Conservation (phyloP, 64 coral and sea anemone genomes). For the Montipora capricornis region DNA sequence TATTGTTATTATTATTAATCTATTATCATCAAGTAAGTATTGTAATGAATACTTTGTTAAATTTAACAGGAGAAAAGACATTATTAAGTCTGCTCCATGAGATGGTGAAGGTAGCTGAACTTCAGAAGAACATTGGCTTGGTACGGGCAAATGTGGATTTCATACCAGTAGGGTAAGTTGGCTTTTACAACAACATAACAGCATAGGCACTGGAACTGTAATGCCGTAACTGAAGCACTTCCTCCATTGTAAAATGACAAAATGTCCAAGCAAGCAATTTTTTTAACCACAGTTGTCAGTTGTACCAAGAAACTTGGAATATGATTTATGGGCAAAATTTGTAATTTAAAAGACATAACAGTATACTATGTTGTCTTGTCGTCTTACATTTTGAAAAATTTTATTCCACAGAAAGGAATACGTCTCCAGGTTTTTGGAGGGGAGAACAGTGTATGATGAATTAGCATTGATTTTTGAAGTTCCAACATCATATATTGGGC, state of each 20-base stretch:
- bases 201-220: neutral
- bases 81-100: slow-evolving; percentile 80
- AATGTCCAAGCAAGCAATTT: too few species aligned
- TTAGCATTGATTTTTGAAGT: slow-evolving; percentile 79
- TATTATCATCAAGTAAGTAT: too few species aligned
- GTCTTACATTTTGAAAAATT: neutral
- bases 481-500: slow-evolving; percentile 82
- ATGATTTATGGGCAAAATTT: too few species aligned
- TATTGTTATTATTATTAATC: neutral
- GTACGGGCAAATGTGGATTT: slow-evolving; percentile 54
- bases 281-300: too few species aligned
- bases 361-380: too few species aligned
- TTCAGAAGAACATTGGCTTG: slow-evolving; percentile 58
- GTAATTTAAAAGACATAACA: too few species aligned
- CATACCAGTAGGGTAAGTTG: slow-evolving; percentile 63
- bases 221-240: too few species aligned
- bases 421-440: slow-evolving; percentile 38
- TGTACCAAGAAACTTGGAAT: too few species aligned
- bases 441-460: slow-evolving; percentile 45
- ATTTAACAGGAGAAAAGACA: slow-evolving; percentile 80
- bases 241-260: too few species aligned
- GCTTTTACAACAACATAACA: neutral
- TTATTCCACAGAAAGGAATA: slow-evolving; percentile 42
- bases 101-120: slow-evolving; percentile 82
- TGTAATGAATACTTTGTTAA: neutral